Conservation (phyloP, 1,140 invertebrate species). For the Papilio dardanus region DNA sequence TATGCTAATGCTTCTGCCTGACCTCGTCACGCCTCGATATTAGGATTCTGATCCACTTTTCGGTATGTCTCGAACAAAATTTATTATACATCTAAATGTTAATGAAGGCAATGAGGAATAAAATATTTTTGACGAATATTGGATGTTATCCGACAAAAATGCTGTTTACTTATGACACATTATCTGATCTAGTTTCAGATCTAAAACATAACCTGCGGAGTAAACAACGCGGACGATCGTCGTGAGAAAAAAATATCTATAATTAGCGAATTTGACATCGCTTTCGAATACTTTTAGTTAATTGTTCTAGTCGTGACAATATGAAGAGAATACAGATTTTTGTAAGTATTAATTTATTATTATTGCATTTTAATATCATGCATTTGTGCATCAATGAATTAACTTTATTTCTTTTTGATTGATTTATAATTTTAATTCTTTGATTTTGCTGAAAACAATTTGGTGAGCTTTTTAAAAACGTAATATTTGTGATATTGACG, state of each 20-base stretch:
- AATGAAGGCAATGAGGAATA: conserved; percentile 75
- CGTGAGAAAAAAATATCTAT: conserved; percentile 47
- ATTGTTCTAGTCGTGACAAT: conserved; percentile 37
- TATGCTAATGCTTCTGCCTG: conserved; percentile 70
- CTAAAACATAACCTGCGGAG: conserved; percentile 63
- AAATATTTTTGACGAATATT: conserved; percentile 65
- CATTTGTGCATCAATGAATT: neutral
- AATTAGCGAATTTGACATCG: conserved; percentile 32
- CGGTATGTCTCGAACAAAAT: conserved; percentile 73
- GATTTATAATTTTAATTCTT: conserved; percentile 23
- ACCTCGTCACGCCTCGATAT: conserved; percentile 73
- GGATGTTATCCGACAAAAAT: conserved; percentile 62
- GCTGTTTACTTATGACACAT: conserved; percentile 65
- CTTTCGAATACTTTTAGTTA: conserved; percentile 32
- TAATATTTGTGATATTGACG: neutral
- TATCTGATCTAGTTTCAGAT: conserved; percentile 75
- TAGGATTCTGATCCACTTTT: conserved; percentile 73
- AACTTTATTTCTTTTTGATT: conserved; percentile 20
- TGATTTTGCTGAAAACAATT: conserved; percentile 19
- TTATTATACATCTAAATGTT: conserved; percentile 78
- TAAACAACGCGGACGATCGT: conserved; percentile 55
- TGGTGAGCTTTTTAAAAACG: neutral
- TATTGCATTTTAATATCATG: conserved; percentile 9
- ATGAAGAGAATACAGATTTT: conserved; percentile 59
- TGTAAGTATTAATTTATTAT: conserved; percentile 55